Conservation (phyloP, 2,113 vertebrate genomes). For the Microcebus jonahi region DNA sequence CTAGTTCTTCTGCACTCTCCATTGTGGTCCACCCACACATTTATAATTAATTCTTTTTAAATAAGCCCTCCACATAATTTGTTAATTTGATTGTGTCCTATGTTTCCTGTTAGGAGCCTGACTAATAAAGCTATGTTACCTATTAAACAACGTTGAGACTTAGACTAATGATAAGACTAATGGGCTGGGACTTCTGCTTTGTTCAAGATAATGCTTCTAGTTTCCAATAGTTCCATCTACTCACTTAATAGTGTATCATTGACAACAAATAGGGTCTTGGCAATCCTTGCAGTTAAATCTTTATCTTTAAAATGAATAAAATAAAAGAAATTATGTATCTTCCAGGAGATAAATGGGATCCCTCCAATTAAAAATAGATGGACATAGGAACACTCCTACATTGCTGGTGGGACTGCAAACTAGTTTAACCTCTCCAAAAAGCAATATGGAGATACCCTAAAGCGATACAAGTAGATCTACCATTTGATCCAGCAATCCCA, state of each 20-base stretch:
- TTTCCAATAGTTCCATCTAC: background rate
- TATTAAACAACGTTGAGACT: background rate
- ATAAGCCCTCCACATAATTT: background rate
- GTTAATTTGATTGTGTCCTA: background rate
- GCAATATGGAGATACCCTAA: too few species aligned
- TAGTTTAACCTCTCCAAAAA: too few species aligned
- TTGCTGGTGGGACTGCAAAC: too few species aligned
- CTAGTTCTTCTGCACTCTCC: background rate
- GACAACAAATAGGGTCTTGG: background rate
- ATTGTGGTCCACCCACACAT: background rate
- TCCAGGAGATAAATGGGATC: background rate
- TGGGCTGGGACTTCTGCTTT: background rate
- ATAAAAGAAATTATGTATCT: background rate
- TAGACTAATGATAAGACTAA: slow-evolving; percentile 19
- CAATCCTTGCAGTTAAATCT: background rate
- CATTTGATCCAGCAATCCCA: too few species aligned
- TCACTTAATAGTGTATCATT: background rate
- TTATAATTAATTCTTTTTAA: slow-evolving; percentile 40
- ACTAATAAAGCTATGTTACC: background rate
- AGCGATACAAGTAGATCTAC: too few species aligned
- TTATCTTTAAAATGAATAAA: background rate
- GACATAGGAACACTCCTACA: background rate
- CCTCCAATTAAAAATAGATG: slow-evolving; percentile 9
- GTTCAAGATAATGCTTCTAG: background rate
- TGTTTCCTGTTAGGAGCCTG: background rate